Percentiles rank a stretch among this genome's conserved stretches.
phyloP scores from a whole-genome alignment of 1,140 invertebrate genomes.

The Muscidifurax raptorellus region DNA sequence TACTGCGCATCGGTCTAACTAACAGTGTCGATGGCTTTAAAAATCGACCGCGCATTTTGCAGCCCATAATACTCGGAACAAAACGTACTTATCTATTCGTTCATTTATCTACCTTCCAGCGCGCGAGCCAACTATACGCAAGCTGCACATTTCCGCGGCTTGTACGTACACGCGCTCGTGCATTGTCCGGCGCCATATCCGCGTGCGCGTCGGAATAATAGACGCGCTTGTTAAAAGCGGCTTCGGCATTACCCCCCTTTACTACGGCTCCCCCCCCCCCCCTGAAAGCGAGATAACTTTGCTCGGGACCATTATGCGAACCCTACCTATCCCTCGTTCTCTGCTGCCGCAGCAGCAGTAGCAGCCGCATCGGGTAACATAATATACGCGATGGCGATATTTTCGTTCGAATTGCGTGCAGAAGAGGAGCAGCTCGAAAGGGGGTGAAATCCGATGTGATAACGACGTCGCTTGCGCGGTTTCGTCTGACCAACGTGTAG shows the following conservation, averaged over 20 bases:
- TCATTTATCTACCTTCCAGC: neutral
- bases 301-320: neutral
- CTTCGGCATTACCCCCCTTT: conserved; percentile 56
- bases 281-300: conserved; percentile 52
- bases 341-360: conserved; percentile 51
- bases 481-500: conserved; percentile 13
- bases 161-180: neutral
- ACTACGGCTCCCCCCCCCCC: neutral
- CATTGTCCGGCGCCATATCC: conserved; percentile 34
- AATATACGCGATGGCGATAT: conserved; percentile 24
- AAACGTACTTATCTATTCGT: neutral
- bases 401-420: conserved; percentile 7
- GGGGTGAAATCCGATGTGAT: conserved; percentile 12
- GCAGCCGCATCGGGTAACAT: conserved; percentile 47
- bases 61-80: neutral
- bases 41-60: neutral
- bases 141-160: conserved; percentile 24
- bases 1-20: neutral
- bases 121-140: neutral
- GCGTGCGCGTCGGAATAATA: conserved; percentile 57
- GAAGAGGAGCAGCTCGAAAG: neutral
- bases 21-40: neutral
- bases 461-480: conserved; percentile 13
- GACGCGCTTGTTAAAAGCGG: conserved; percentile 60
- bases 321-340: neutral